Conservation (phyloP, 1,140 invertebrate genomes). For the Adoxophyes honmai region DNA sequence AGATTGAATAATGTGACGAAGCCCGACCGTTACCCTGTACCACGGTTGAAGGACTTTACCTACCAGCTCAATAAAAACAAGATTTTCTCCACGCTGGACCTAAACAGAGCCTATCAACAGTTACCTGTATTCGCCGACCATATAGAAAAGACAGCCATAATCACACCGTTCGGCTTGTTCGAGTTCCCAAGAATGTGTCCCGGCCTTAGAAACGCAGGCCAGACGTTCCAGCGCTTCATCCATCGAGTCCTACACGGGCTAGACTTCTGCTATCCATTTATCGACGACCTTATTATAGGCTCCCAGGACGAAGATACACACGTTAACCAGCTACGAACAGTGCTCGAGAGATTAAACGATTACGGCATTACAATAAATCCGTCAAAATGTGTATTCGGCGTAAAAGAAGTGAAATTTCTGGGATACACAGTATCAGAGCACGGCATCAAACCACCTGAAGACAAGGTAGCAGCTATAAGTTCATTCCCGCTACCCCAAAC, state of each 20-base stretch:
- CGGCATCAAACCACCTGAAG: constrained; percentile 19
- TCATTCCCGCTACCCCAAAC: constrained; percentile 24
- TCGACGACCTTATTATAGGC: constrained; percentile 76
- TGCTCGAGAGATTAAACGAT: constrained; percentile 33
- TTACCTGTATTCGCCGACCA: constrained; percentile 44
- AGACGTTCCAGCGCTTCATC: constrained; percentile 75
- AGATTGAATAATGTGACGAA: constrained; percentile 58
- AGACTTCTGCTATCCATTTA: constrained; percentile 55
- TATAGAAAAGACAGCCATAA: constrained; percentile 56
- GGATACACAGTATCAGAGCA: constrained; percentile 24
- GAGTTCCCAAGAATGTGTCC: constrained; percentile 57
- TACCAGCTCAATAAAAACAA: constrained; percentile 4
- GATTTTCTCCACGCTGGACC: neutral
- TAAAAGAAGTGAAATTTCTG: constrained; percentile 26
- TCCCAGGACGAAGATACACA: constrained; percentile 39
- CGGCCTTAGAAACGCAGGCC: constrained; percentile 66
- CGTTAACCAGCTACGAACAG: constrained; percentile 24
- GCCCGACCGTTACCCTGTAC: constrained; percentile 38
- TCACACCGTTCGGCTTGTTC: constrained; percentile 51
- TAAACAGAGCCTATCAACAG: constrained; percentile 59
- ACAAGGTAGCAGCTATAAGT: constrained; percentile 19
- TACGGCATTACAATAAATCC: constrained; percentile 40
- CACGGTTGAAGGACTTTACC: constrained; percentile 20
- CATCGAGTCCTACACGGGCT: constrained; percentile 53
- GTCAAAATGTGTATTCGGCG: constrained; percentile 39